Conservation (phyloP, 2,888 invertebrate species). For the Cancer borealis region DNA sequence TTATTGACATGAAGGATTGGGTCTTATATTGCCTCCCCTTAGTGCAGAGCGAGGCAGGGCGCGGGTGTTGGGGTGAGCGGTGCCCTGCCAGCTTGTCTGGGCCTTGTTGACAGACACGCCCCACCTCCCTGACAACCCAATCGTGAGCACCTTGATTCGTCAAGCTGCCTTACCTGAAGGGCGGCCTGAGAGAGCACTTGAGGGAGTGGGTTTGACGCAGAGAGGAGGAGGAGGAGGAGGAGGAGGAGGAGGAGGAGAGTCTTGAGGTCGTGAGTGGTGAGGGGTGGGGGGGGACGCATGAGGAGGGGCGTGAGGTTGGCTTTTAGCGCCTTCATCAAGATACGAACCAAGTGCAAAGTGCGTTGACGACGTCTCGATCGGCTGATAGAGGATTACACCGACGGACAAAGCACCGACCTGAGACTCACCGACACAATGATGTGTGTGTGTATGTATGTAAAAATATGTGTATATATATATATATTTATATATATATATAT, state of each 20-base stretch:
- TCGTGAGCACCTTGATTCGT: conserved; percentile 35
- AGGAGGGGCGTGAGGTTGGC: conserved; percentile 40
- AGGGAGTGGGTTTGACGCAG: background rate
- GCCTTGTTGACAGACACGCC: conserved; percentile 10
- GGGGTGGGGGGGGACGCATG: background rate
- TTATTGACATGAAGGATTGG: background rate
- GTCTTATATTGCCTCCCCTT: background rate
- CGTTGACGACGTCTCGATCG: conserved; percentile 55
- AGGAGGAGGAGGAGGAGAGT: conserved; percentile 13
- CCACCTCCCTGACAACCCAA: conserved; percentile 16
- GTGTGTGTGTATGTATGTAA: conserved; percentile 10
- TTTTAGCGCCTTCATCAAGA: conserved; percentile 66
- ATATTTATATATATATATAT: conserved; percentile 16
- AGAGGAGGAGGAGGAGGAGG: conserved; percentile 7
- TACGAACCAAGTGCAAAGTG: conserved; percentile 58
- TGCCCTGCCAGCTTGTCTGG: background rate
- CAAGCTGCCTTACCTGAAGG: conserved; percentile 38
- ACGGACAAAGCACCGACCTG: background rate
- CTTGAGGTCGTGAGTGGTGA: conserved; percentile 37
- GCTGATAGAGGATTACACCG: conserved; percentile 13
- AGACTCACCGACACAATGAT: background rate
- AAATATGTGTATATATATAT: conserved; percentile 5
- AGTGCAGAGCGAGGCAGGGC: background rate
- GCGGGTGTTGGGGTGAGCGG: background rate
- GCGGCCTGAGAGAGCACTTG: conserved; percentile 15